Percentiles rank a stretch among this genome's conserved stretches.
phyloP scores from a whole-genome alignment of 2,888 invertebrate species.

The Zaprionus obscuricornis region DNA sequence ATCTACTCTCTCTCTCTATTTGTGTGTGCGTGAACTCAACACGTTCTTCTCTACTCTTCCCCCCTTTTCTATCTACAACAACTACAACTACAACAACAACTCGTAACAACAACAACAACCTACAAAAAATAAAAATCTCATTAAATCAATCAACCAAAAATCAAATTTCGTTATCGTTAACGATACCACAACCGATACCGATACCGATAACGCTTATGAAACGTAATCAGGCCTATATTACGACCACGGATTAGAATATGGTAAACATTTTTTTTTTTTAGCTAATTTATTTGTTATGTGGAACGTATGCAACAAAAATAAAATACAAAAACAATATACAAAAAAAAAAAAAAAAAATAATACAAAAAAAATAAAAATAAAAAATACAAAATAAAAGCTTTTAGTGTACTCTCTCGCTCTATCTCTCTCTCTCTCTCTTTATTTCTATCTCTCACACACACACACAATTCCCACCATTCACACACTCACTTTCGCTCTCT shows the following conservation, averaged over 20 bases:
- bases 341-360: conserved; percentile 24
- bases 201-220: conserved; percentile 24
- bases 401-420: conserved; percentile 25
- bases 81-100: conserved; percentile 23
- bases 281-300: conserved; percentile 73
- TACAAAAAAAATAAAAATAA: conserved; percentile 15
- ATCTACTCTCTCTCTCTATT: conserved; percentile 19
- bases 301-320: conserved; percentile 38
- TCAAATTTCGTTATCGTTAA: too few species aligned
- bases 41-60: conserved; percentile 22
- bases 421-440: not conserved
- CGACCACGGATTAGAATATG: conserved; percentile 96
- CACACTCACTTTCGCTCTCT: not conserved
- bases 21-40: conserved; percentile 42
- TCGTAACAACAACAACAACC: conserved; percentile 27
- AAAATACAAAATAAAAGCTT: conserved; percentile 32
- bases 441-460: not conserved
- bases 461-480: not conserved
- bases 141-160: conserved; percentile 33
- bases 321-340: conserved; percentile 12
- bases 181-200: conserved; percentile 43
- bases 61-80: not conserved
- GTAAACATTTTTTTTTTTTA: conserved; percentile 86
- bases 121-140: conserved; percentile 16
- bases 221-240: conserved; percentile 89